Conservation (phyloP, 2,113 vertebrate species). For the Thryonomys swinderianus region DNA sequence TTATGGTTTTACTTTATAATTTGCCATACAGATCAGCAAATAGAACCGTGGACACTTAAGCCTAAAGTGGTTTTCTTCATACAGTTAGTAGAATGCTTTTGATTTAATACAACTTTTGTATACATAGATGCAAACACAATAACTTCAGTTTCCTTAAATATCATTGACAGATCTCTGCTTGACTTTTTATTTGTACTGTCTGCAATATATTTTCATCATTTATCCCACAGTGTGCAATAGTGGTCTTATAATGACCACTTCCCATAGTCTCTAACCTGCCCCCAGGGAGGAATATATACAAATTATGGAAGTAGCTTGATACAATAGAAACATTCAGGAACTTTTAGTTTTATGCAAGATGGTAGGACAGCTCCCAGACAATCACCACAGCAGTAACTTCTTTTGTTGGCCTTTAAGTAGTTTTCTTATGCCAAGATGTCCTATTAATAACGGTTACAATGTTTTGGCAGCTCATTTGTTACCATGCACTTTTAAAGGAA, state of each 20-base stretch:
- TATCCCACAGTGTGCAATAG: constrained; percentile 60
- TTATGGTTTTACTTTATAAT: neutral
- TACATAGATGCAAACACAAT: constrained; percentile 1
- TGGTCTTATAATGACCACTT: constrained; percentile 63
- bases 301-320: neutral
- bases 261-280: constrained; percentile 48
- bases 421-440: neutral
- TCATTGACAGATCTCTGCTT: constrained; percentile 53
- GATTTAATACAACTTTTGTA: constrained; percentile 49
- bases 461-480: constrained; percentile 3
- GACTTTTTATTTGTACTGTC: constrained; percentile 60
- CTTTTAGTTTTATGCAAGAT: constrained; percentile 50
- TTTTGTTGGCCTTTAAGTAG: constrained; percentile 6
- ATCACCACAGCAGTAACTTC: constrained; percentile 43
- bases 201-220: constrained; percentile 70
- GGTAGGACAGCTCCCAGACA: neutral
- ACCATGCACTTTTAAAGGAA: constrained; percentile 42
- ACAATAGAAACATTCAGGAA: constrained; percentile 45
- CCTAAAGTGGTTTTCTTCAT: neutral
- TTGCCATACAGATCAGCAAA: neutral
- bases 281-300: constrained; percentile 57
- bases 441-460: constrained; percentile 6
- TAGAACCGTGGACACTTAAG: constrained; percentile 25
- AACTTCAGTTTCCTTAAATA: constrained; percentile 58
- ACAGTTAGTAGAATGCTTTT: neutral